phyloP scores from a whole-genome alignment of 1,140 invertebrate genomes.

The Ganaspis sp. region DNA sequence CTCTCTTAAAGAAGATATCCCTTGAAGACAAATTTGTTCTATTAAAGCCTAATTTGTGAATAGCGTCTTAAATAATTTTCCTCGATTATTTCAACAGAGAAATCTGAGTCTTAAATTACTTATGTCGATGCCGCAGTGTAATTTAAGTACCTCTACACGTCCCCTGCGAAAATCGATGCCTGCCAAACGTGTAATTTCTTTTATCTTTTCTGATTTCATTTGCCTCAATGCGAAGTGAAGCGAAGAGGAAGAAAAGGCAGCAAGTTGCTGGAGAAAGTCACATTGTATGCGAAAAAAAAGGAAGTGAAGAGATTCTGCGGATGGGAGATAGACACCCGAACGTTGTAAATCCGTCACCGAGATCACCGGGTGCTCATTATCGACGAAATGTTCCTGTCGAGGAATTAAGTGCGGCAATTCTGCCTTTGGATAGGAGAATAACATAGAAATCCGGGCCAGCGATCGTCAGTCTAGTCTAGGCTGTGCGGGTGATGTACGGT shows the following conservation, averaged over 20 bases:
- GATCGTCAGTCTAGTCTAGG: slow-evolving; percentile 64
- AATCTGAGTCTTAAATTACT: not conserved
- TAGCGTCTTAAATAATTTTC: not conserved
- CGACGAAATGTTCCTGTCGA: slow-evolving; percentile 51
- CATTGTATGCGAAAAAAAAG: slow-evolving; percentile 24
- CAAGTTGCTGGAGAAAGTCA: not conserved
- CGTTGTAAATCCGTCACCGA: slow-evolving; percentile 66
- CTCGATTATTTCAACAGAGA: not conserved
- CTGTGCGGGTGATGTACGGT: slow-evolving; percentile 69
- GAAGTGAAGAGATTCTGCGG: slow-evolving; percentile 44
- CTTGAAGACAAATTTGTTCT: too few species aligned
- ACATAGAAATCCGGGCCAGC: slow-evolving; percentile 57
- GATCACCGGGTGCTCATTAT: slow-evolving; percentile 64
- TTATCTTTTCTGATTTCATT: slow-evolving; percentile 17
- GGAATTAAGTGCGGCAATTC: slow-evolving; percentile 53
- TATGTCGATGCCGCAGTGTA: slow-evolving; percentile 4
- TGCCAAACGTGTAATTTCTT: slow-evolving; percentile 10
- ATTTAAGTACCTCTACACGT: slow-evolving; percentile 3
- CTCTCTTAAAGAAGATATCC: too few species aligned
- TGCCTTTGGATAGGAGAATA: slow-evolving; percentile 41
- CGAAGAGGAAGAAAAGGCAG: not conserved
- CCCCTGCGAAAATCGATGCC: slow-evolving; percentile 7
- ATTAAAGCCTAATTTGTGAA: not conserved
- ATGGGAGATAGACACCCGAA: slow-evolving; percentile 46
- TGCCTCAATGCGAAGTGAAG: not conserved